Evolutionary conservation across 2,888 invertebrate species (phyloP).

Genomic region (Mayetiola destructor): DNA sequence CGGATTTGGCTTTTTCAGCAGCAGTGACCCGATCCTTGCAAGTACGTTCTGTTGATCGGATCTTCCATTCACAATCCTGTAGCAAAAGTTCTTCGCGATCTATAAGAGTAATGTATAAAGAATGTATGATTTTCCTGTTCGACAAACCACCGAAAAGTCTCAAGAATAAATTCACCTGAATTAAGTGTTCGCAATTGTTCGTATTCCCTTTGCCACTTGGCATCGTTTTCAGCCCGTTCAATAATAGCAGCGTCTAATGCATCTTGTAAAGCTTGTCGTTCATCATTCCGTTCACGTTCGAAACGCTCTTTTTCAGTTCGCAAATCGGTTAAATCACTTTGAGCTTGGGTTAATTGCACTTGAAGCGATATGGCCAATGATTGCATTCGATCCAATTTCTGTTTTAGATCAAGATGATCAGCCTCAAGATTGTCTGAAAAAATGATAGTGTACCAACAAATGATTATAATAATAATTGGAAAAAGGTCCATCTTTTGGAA

Average conservation of each 20-base stretch:
- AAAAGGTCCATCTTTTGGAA: background rate
- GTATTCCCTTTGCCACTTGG: conserved; percentile 47
- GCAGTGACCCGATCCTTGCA: conserved; percentile 49
- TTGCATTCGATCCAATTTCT: conserved; percentile 39
- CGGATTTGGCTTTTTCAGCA: conserved; percentile 42
- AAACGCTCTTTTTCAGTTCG: conserved; percentile 34
- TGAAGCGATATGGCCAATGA: conserved; percentile 29
- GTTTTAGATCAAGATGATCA: conserved; percentile 36
- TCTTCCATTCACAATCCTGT: conserved; percentile 73
- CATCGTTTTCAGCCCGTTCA: conserved; percentile 42
- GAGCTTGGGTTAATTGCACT: conserved; percentile 30
- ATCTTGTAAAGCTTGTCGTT: conserved; percentile 40
- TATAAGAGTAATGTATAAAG: conserved; percentile 27
- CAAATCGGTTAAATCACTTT: conserved; percentile 28
- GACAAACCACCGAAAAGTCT: background rate
- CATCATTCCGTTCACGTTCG: conserved; percentile 38
- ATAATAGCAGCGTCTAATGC: conserved; percentile 42
- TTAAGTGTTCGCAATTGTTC: conserved; percentile 47
- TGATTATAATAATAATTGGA: background rate
- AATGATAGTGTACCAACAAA: background rate
- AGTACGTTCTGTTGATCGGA: conserved; percentile 56
- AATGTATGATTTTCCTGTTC: background rate
- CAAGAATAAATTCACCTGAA: conserved; percentile 29
- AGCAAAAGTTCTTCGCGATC: conserved; percentile 58
- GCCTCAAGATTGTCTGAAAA: conserved; percentile 34